Evolutionary conservation across 2,113 vertebrate species (phyloP).

Genomic region (Eolophus roseicapilla): DNA sequence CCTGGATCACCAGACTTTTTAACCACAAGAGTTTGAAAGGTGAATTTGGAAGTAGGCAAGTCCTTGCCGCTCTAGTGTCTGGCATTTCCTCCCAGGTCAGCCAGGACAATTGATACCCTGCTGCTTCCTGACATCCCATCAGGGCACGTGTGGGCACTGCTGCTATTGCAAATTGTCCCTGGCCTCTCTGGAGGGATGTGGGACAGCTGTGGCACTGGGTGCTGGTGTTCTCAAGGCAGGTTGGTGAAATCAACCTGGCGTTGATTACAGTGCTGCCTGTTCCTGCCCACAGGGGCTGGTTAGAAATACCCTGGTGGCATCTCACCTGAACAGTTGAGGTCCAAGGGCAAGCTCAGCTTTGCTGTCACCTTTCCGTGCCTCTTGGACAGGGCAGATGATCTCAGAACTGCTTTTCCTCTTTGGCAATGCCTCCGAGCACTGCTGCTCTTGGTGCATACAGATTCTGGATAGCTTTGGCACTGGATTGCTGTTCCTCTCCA

Average conservation of each 20-base stretch:
- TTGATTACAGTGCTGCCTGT: neutral
- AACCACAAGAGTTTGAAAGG: neutral
- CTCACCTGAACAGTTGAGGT: neutral
- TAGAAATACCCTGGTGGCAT: neutral
- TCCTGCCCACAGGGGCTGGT: neutral
- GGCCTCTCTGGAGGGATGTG: neutral
- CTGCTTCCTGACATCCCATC: neutral
- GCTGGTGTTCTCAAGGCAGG: neutral
- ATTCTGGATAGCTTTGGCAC: constrained; percentile 1
- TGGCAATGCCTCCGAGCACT: neutral
- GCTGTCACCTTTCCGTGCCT: neutral
- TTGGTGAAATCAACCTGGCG: neutral
- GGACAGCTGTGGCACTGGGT: neutral
- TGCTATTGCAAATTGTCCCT: neutral
- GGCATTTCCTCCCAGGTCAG: neutral
- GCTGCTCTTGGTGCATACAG: neutral
- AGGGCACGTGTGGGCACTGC: neutral
- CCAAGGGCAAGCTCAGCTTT: neutral
- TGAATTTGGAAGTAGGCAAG: neutral
- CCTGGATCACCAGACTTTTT: neutral
- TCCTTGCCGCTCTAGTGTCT: neutral
- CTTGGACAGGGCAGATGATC: neutral
- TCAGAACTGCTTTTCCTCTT: neutral
- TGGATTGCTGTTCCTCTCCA: constrained; percentile 16
- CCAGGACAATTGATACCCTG: neutral